phyloP scores from a whole-genome alignment of 1,140 invertebrate species.

The Tribolium madens region DNA sequence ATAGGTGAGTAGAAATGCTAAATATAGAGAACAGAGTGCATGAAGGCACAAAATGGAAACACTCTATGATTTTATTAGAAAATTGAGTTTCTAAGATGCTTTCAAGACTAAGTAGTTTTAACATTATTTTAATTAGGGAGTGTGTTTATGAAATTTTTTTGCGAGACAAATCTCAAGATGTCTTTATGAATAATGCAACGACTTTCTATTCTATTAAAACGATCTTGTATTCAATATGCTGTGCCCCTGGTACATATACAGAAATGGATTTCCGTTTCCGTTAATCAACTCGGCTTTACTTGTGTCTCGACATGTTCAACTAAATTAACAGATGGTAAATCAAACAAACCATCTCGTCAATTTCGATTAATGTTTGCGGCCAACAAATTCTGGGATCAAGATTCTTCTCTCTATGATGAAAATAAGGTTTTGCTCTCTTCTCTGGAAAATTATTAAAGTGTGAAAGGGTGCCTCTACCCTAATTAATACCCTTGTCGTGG shows the following conservation, averaged over 20 bases:
- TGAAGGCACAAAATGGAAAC: conserved; percentile 4
- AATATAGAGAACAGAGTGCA: conserved; percentile 5
- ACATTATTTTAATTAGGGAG: background rate
- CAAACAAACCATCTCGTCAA: conserved; percentile 7
- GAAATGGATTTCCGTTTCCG: conserved; percentile 35
- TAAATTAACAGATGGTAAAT: conserved; percentile 33
- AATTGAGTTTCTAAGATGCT: background rate
- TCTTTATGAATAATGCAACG: conserved; percentile 31
- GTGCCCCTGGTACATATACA: background rate
- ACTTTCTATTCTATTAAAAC: conserved; percentile 4
- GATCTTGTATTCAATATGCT: conserved; percentile 27
- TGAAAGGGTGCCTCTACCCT: background rate
- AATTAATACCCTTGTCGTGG: background rate
- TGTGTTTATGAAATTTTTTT: background rate
- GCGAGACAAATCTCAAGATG: background rate
- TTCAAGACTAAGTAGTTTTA: conserved; percentile 1
- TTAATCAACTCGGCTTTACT: conserved; percentile 17
- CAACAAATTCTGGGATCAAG: background rate
- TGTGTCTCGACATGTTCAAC: conserved; percentile 4
- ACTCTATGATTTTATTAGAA: conserved; percentile 9
- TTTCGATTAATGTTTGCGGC: conserved; percentile 14
- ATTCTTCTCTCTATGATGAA: background rate
- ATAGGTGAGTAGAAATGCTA: background rate
- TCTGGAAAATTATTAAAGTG: background rate
- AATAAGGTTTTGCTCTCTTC: background rate